A percentile compares a stretch with the other conserved stretches of the same genome.
phyloP scores from a whole-genome alignment of 2,113 vertebrate genomes.

The Edolisoma coerulescens region DNA sequence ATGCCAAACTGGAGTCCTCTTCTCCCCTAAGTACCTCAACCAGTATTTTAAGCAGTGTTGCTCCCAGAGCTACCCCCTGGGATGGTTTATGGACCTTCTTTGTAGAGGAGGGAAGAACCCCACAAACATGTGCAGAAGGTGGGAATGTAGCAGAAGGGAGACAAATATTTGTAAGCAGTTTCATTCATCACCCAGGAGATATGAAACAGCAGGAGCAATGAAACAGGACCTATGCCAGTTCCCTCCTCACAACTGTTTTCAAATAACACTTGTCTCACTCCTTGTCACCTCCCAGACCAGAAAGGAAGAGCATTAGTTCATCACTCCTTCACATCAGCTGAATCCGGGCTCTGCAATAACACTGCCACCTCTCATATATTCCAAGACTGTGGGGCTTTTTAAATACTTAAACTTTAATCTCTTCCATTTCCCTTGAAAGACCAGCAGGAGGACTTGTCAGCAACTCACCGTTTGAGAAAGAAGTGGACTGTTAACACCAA shows the following conservation, averaged over 20 bases:
- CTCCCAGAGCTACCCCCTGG: neutral
- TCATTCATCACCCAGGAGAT: neutral
- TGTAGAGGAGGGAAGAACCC: neutral
- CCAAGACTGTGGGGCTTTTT: neutral
- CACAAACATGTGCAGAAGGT: neutral
- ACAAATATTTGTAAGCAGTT: neutral
- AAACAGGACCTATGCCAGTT: neutral
- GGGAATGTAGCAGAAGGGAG: neutral
- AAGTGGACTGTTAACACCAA: neutral
- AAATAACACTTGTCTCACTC: neutral
- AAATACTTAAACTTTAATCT: neutral
- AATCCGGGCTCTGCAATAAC: neutral
- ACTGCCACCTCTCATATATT: neutral
- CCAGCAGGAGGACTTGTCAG: neutral
- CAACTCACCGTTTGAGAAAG: accelerated
- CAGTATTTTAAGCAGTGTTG: neutral
- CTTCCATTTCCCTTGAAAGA: neutral
- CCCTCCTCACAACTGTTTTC: neutral
- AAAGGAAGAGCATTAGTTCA: neutral
- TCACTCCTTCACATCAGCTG: neutral
- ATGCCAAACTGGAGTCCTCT: neutral
- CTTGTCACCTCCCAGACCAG: neutral
- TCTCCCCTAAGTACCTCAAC: neutral
- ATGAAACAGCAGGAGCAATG: neutral
- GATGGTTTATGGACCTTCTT: neutral